Evolutionary conservation across 2,797 vertebrate genomes (phyloP).

Genomic region (Periparus ater): DNA sequence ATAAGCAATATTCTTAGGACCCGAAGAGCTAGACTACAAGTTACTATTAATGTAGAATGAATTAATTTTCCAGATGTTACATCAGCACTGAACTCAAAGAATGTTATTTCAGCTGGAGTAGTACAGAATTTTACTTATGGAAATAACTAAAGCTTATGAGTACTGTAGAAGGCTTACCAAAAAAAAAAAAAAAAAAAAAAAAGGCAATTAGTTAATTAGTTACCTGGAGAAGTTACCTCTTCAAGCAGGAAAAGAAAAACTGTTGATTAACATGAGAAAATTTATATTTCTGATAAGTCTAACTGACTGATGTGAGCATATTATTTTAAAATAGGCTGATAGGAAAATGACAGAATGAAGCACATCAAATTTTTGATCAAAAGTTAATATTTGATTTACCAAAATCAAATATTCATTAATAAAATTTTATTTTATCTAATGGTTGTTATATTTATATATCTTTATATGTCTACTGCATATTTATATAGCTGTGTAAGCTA

Average conservation of each 20-base stretch:
- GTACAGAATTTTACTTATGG: background rate
- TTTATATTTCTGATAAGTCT: background rate
- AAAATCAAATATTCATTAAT: background rate
- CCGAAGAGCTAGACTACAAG: background rate
- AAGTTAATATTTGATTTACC: background rate
- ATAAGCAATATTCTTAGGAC: background rate
- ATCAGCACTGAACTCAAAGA: background rate
- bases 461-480: background rate
- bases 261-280: background rate
- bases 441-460: background rate
- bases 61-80: conserved; percentile 55
- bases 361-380: background rate
- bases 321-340: background rate
- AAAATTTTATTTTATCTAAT: background rate
- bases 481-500: background rate
- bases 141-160: background rate
- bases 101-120: conserved; percentile 53
- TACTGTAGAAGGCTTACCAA: background rate
- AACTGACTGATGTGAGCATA: background rate
- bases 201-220: background rate
- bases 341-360: background rate
- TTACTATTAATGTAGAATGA: background rate
- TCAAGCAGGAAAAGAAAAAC: background rate
- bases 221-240: background rate
- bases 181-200: background rate